Evolutionary conservation across 1,140 invertebrate species (phyloP).

Genomic region (Papilio helenus): DNA sequence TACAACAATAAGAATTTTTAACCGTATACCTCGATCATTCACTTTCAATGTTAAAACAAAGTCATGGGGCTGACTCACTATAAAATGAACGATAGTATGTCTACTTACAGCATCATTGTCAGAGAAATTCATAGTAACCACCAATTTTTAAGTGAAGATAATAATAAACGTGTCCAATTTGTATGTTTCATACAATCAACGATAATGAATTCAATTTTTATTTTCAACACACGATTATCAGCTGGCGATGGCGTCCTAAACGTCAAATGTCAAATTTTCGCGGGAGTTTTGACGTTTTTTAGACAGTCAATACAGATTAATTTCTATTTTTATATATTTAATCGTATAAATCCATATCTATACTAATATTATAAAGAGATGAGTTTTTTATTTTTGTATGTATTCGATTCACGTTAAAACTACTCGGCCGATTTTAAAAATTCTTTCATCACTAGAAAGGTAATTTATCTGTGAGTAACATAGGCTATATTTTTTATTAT

Average conservation of each 20-base stretch:
- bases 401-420: too few relatives aligned
- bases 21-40: slow-evolving; percentile 8
- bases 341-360: too few relatives aligned
- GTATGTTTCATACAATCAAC: slow-evolving; percentile 41
- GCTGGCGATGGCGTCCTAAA: slow-evolving; percentile 64
- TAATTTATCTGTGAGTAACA: too few relatives aligned
- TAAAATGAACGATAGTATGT: slow-evolving; percentile 40
- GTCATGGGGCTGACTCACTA: slow-evolving; percentile 48
- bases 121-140: slow-evolving; percentile 69
- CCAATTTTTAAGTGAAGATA: slow-evolving; percentile 32
- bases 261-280: slow-evolving; percentile 75
- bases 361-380: too few relatives aligned
- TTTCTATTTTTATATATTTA: background rate
- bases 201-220: slow-evolving; percentile 40
- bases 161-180: slow-evolving; percentile 21
- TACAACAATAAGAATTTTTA: slow-evolving; percentile 8
- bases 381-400: too few relatives aligned
- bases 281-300: slow-evolving; percentile 50
- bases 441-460: too few relatives aligned
- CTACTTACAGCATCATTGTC: slow-evolving; percentile 79
- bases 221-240: slow-evolving; percentile 48
- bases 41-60: slow-evolving; percentile 50
- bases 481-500: too few relatives aligned
- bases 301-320: slow-evolving; percentile 1
- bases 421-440: too few relatives aligned